Evolutionary conservation across 2,797 vertebrate species (phyloP), one percentile per base, ranked within the genome.

Genomic region (Zonotrichia albicollis): DNA sequence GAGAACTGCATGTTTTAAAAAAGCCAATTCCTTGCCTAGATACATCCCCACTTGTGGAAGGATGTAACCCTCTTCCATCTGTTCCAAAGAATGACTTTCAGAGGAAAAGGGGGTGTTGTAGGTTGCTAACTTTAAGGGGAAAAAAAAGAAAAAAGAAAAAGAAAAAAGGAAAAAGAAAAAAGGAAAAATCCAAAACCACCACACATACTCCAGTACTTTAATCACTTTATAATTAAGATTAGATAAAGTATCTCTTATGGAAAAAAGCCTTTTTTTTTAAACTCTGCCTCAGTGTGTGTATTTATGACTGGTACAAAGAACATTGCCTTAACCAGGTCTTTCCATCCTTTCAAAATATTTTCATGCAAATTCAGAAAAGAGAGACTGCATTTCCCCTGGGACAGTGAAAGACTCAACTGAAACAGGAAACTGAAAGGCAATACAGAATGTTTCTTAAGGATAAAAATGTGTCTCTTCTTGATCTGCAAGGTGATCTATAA

Each of bases 61-160:
- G 93, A 96, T 95, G 89, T 94, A 96, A 93, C 83, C 80, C 83
- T 93, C 95, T 96, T 94, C 96, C 95, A 96, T 96, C 95, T 96
- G 96, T 96, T 97, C 91, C 77, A 81, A 94, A 93, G 93, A 87
- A 94, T 88, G 91, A 93, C 89, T 97, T 96, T 94, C 78, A 91
- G 71, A 97, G 94, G 95, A 95, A 97, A 95, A 95, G 94, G 67
- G 94, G 91, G 91, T 94, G 95, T 94, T 94, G 82, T 64, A 94
- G 87, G 92, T 92, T 95, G 97, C 96, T 96, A 93, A 96, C 95
- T 96, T 94, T 54, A 90, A 96, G 93, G 13, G 2, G 17, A 72
- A 65, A 57, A 62, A 64, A 9, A 19, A 72, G 65, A 57, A 62
- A 64, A 9, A 9, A 6, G 9, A 88, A 40, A 64, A 79, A 84